Base-by-base conservation (phyloP, 2,888 invertebrate species). In the Hesperia comma region DNA sequence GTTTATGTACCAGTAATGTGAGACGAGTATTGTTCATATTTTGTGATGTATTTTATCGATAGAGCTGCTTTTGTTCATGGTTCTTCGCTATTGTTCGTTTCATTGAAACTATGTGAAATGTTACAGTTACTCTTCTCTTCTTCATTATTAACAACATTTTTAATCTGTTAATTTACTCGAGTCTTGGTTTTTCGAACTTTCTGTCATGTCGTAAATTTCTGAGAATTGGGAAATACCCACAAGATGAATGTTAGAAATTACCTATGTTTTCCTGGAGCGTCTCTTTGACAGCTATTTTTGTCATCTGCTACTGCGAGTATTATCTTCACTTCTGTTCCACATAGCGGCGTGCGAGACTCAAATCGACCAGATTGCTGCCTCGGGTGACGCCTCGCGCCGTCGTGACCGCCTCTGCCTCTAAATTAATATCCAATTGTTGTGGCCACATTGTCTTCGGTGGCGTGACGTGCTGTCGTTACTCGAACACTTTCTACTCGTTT, bases 1-100 rank as follows among this genome's bases (percentile, higher is more conserved):
- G 82, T 87, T 87, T 88, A 88, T 89, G 87, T 85, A 84, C 82
- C 82, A 81, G 79, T 85, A 83, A 86, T 87, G 83, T 82, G 81
- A 61, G 49, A 46, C 46, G 46, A 43, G 51, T 61, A 55, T 55
- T 21, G 56, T 54, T 61, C 46, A 54, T 66, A 57, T 33, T 60
- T 26, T 58, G 37, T 63, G 69, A 68, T 46, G 26, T 26, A 26
- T 51, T 26, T 51, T 51, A 51, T 51, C 51, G 51, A 51, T 26
- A 51, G 21, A 5, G 6, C 21, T 51, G 26, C 14, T 26, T 51
- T 49, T 26, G 51, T 21, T 51, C 26, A 26, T 6, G 4, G 19
- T 12, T 49, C 2, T 12, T 19, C 19, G 10, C 19, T 49, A 21
- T 19, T 49, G 49, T 49, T 49, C 1, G 17, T 19, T 49, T 49